Percentiles rank a stretch among this genome's conserved stretches.
Conservation (phyloP, 2,888 invertebrate species). For the Tipula helvola region DNA sequence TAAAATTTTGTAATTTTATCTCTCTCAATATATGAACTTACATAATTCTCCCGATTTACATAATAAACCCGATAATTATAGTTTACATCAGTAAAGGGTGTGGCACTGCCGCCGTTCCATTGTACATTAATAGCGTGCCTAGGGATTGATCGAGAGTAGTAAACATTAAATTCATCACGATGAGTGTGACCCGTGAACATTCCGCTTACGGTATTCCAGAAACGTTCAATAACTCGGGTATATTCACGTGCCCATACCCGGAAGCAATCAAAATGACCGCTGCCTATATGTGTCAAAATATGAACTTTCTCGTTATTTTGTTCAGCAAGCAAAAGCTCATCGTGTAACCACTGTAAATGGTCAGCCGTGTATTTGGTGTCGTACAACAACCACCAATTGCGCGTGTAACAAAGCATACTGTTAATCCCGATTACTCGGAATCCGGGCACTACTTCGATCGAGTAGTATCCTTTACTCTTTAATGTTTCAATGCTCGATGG, state of each 20-base stretch:
- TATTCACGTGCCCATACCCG: constrained; percentile 61
- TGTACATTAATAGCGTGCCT: constrained; percentile 47
- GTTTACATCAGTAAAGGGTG: constrained; percentile 59
- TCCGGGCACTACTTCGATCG: constrained; percentile 50
- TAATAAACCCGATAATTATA: too few relatives aligned
- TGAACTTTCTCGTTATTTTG: constrained; percentile 62
- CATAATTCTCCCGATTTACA: too few relatives aligned
- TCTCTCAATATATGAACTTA: too few relatives aligned
- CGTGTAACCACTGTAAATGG: constrained; percentile 71
- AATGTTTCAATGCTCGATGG: constrained; percentile 28
- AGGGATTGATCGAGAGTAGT: constrained; percentile 39
- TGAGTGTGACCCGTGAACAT: too few relatives aligned
- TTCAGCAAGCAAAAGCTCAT: constrained; percentile 62
- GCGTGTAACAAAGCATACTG: constrained; percentile 54
- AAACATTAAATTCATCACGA: constrained; percentile 58
- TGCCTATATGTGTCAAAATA: constrained; percentile 71
- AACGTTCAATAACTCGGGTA: constrained; percentile 54
- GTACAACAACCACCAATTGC: constrained; percentile 50
- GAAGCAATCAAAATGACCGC: constrained; percentile 54
- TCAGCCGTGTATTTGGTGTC: constrained; percentile 59
- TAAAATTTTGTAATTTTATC: too few relatives aligned
- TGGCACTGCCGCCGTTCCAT: constrained; percentile 76
- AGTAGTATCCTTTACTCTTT: constrained; percentile 63
- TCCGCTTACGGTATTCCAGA: constrained; percentile 58
- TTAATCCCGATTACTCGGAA: constrained; percentile 67